phyloP scores from a whole-genome alignment of 2,113 vertebrate genomes.

The Dipodomys spectabilis region DNA sequence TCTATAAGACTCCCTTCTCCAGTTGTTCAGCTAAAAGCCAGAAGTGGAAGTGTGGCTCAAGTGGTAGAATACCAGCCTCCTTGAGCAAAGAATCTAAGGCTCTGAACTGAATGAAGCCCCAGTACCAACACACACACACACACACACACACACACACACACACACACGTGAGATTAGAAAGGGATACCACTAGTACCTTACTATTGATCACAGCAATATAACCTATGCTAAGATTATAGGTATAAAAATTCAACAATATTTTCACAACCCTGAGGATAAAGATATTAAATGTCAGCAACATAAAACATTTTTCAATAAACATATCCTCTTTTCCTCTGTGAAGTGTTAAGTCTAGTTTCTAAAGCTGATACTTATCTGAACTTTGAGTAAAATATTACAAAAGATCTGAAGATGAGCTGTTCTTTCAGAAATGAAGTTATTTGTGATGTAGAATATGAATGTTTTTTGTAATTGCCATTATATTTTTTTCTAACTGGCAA shows the following conservation, averaged over 20 bases:
- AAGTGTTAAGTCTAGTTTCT: background rate
- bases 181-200: background rate
- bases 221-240: rapidly evolving
- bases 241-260: background rate
- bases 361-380: background rate
- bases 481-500: background rate
- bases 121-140: too few species aligned
- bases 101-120: too few species aligned
- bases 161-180: background rate
- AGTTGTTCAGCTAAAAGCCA: too few species aligned
- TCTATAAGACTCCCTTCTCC: too few species aligned
- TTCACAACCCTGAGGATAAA: background rate
- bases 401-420: background rate
- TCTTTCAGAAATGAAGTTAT: background rate
- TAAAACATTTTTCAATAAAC: background rate
- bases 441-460: background rate
- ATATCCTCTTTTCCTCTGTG: background rate
- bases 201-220: background rate
- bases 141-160: too few species aligned
- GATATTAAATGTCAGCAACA: background rate
- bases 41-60: too few species aligned
- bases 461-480: background rate
- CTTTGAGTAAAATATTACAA: background rate
- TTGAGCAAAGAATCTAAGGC: too few species aligned
- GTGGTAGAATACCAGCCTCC: too few species aligned